phyloP scores from a whole-genome alignment of 2,797 vertebrate species.

The Pogoniulus pusillus region DNA sequence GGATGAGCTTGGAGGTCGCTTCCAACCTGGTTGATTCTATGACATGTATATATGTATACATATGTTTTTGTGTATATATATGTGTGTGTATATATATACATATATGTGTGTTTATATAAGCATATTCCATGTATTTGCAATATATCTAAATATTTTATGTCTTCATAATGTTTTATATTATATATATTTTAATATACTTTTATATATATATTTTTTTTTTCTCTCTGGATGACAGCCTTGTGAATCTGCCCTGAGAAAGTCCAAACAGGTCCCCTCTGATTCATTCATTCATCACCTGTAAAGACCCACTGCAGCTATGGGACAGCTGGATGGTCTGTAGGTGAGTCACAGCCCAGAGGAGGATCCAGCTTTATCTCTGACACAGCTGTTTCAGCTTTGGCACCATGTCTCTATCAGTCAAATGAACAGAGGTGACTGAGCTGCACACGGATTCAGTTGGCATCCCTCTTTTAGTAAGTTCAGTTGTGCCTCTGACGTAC shows the following conservation, averaged over 20 bases:
- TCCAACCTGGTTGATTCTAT: no score
- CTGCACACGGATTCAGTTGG: slow-evolving; percentile 4
- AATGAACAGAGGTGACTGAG: slow-evolving; percentile 1
- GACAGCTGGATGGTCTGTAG: not conserved
- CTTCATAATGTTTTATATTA: no score
- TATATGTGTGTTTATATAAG: no score
- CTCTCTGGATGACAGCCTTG: slow-evolving; percentile 6
- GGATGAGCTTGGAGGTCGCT: no score
- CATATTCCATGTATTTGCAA: no score
- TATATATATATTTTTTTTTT: no score
- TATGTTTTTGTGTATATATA: no score
- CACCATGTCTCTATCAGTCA: slow-evolving; percentile 21
- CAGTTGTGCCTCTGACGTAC: slow-evolving; percentile 7
- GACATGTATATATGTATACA: no score
- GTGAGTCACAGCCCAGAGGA: slow-evolving; percentile 7
- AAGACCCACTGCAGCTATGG: not conserved
- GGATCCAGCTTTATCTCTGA: not conserved
- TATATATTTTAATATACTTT: no score
- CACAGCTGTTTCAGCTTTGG: slow-evolving; percentile 11
- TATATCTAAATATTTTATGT: no score
- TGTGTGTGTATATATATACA: no score
- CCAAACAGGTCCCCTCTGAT: not conserved
- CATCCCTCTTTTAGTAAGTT: slow-evolving; percentile 30
- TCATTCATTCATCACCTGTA: not conserved
- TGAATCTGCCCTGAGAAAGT: slow-evolving; percentile 2